Evolutionary conservation across 2,113 vertebrate genomes (phyloP).

Genomic region (Rhinichthys klamathensis): DNA sequence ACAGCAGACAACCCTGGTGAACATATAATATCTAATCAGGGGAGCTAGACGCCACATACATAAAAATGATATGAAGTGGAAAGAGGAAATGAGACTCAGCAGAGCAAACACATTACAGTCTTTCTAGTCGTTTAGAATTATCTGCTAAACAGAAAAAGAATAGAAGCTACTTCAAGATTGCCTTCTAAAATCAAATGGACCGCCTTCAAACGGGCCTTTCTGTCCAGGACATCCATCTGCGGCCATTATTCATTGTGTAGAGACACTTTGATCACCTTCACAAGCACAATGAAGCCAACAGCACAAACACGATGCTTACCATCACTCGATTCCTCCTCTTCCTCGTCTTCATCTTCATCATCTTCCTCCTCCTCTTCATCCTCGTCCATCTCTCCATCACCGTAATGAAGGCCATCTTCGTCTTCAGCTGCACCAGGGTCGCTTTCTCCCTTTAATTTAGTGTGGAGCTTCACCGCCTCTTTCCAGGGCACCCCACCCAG

Average conservation of each 20-base stretch:
- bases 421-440: constrained; percentile 72
- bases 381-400: constrained; percentile 66
- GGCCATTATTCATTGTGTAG: not conserved
- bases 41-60: constrained; percentile 14
- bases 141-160: not conserved
- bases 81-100: constrained; percentile 9
- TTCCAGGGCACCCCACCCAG: constrained; percentile 93
- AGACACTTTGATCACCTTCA: not conserved
- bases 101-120: constrained; percentile 24
- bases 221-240: not conserved
- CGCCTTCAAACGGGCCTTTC: not conserved
- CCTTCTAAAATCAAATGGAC: not conserved
- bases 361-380: constrained; percentile 55
- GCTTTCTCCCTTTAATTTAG: constrained; percentile 82
- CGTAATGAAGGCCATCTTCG: constrained; percentile 60
- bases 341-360: constrained; percentile 50
- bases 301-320: constrained; percentile 69
- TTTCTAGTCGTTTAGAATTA: not conserved
- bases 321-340: constrained; percentile 84
- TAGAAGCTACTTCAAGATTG: not conserved
- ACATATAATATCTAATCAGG: not conserved
- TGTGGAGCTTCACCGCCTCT: constrained; percentile 88
- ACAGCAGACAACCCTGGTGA: not conserved
- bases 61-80: constrained; percentile 43
- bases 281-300: not conserved